Base-by-base conservation (phyloP, 2,113 vertebrate species). In the Lycaon pictus region DNA sequence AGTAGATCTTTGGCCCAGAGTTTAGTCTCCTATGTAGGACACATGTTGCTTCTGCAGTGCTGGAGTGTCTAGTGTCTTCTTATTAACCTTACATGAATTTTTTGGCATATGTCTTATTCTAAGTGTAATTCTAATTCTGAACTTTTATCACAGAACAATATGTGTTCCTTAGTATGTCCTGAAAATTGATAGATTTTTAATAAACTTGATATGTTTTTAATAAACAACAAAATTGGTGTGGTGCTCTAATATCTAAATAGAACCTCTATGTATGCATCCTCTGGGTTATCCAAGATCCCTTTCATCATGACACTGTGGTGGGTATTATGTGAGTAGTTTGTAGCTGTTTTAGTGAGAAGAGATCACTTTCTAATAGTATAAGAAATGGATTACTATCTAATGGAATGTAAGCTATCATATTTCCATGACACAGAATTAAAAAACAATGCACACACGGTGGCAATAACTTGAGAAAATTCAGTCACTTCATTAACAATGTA, bases 391-490 rank as follows among this genome's bases (percentile, higher is more conserved):
- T 72, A n/a, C 15, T 56, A 17, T 81, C 22, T 29, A 67, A 22
- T 4, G 37, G 53, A 83, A 81, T 58, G 11, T 9, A 37, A 58
- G 16, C 32, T 48, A 25, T 13, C 51, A 55, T 62, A 89, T 74
- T 76, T 88, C 22, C 20, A 9, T 32, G 55, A 11, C 22, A 60
- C 7, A 72, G 65, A 32, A 74, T 72, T 88, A 27, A 58, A 86
- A 71, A 71, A 2, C 12, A 89, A 27, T 25, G 79, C 51, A 51
- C 0, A 67, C 2, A 20, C 10, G 53, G 5, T 0, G 56, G 48
- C 7, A 85, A 8, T 95, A 82, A 95, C 29, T 77, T 63, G 13
- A 12, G 9, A 51, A 90, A 76, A 63, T 62, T 87, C 29, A 86
- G 10, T 88, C 15, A 82, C 25, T 48, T 83, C 8, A 13, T 77